Evolutionary conservation across 2,113 vertebrate species (phyloP).

Genomic region (Saguinus imperator): DNA sequence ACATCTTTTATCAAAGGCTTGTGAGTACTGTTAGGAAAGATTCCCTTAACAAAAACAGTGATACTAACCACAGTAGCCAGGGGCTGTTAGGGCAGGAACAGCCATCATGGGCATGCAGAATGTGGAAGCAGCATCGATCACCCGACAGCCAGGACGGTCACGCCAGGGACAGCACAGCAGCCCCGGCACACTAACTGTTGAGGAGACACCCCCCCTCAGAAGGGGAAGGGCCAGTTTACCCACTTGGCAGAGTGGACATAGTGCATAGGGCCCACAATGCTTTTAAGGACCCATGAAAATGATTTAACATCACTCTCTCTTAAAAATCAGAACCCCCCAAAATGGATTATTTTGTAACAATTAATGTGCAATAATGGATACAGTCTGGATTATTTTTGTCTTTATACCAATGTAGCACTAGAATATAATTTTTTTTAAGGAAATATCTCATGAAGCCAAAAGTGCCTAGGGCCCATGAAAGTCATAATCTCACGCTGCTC

Average conservation of each 20-base stretch:
- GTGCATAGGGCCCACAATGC: not conserved
- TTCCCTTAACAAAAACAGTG: not conserved
- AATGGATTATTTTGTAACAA: not conserved
- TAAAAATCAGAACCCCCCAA: not conserved
- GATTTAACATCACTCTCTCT: not conserved
- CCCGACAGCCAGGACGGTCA: not conserved
- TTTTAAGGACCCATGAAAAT: not conserved
- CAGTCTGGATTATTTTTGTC: not conserved
- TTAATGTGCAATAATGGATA: not conserved
- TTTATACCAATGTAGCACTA: not conserved
- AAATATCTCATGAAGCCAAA: not conserved
- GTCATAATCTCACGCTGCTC: not conserved
- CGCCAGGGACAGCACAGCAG: not conserved
- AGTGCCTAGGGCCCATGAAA: not conserved
- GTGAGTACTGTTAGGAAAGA: not conserved
- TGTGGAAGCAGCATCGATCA: not conserved
- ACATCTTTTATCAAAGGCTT: not conserved
- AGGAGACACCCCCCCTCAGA: not conserved
- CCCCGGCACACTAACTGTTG: fast-evolving
- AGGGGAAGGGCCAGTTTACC: not conserved
- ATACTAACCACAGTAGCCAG: not conserved
- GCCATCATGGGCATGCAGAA: not conserved
- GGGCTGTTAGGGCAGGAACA: not conserved
- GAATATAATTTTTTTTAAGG: not conserved
- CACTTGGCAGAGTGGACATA: too few species aligned